Percentiles rank a stretch among this genome's conserved stretches.
These are phyloP conservation scores for Chauna torquata DNA, from an alignment of 2,113 vertebrate genomes.

Conservation along the genomic window DNA sequence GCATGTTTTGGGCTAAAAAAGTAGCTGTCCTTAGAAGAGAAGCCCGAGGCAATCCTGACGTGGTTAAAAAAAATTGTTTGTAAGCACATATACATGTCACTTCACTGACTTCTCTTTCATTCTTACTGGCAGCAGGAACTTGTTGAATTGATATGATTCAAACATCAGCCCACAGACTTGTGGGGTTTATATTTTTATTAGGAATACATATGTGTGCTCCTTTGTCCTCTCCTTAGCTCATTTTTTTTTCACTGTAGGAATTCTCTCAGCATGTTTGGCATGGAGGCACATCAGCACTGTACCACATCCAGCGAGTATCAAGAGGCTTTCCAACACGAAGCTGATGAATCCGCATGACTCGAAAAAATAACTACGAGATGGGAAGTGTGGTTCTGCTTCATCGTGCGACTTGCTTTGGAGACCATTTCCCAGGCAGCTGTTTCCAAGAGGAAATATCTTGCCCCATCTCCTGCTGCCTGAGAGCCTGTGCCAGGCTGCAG, in stretches of 20 bases:
- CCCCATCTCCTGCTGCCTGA: rapidly evolving
- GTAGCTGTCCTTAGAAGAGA: neutral
- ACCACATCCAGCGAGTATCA: neutral
- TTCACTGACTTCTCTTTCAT: neutral
- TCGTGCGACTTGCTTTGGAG: rapidly evolving
- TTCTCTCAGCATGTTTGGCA: neutral
- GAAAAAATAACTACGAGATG: neutral
- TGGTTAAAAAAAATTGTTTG: neutral
- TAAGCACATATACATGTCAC: neutral
- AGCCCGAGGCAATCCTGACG: neutral
- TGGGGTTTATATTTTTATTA: neutral
- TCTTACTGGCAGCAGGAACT: neutral
- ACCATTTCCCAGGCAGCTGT: neutral
- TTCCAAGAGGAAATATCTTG: neutral
- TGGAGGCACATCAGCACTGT: neutral
- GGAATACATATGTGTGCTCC: neutral
- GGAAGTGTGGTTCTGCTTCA: neutral
- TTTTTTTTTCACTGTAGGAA: slow-evolving; percentile 6
- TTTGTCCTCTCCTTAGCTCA: neutral
- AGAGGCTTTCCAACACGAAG: neutral
- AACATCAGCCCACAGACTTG: neutral
- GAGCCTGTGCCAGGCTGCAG: neutral
- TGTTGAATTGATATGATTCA: neutral
- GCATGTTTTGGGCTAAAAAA: neutral
- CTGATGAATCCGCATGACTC: neutral